A percentile compares a stretch with the other conserved stretches of the same genome.
Evolutionary conservation across 2,113 vertebrate genomes (phyloP).

Genomic region (Micromys minutus): DNA sequence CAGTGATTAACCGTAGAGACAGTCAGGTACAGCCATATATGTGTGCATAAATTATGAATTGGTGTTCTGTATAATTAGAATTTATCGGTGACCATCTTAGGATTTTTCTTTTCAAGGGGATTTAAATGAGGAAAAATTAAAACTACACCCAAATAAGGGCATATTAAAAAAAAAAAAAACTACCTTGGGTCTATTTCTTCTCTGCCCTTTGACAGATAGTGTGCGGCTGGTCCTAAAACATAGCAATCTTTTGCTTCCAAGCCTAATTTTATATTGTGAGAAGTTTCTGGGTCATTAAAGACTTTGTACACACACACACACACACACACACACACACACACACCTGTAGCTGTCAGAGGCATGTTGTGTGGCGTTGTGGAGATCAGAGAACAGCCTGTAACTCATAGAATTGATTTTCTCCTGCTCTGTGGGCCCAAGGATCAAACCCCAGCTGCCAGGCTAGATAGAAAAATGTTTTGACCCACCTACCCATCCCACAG

Average conservation of each 20-base stretch:
- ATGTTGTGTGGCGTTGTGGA: too few species aligned
- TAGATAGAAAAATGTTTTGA: neutral
- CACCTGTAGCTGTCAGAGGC: too few species aligned
- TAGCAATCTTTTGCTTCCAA: neutral
- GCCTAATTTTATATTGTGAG: neutral
- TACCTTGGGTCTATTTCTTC: neutral
- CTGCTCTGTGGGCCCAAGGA: too few species aligned
- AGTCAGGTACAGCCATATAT: neutral
- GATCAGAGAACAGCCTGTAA: too few species aligned
- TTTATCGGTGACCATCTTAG: conserved; percentile 12
- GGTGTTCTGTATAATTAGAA: conserved; percentile 3
- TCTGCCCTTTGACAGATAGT: neutral
- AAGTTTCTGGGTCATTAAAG: neutral
- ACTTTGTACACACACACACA: neutral
- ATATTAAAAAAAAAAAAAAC: neutral
- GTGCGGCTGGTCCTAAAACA: neutral
- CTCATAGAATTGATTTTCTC: too few species aligned
- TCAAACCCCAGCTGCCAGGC: too few species aligned
- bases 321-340: too few species aligned
- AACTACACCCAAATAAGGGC: neutral
- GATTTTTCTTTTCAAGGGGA: neutral
- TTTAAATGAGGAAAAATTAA: conserved; percentile 13
- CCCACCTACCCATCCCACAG: neutral
- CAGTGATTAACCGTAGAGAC: neutral
- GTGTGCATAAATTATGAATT: neutral